A percentile compares a stretch with the other conserved stretches of the same genome.
These are phyloP conservation scores for Lethenteron reissneri DNA, from an alignment of 2,113 vertebrate genomes.

Conservation along the genomic window DNA sequence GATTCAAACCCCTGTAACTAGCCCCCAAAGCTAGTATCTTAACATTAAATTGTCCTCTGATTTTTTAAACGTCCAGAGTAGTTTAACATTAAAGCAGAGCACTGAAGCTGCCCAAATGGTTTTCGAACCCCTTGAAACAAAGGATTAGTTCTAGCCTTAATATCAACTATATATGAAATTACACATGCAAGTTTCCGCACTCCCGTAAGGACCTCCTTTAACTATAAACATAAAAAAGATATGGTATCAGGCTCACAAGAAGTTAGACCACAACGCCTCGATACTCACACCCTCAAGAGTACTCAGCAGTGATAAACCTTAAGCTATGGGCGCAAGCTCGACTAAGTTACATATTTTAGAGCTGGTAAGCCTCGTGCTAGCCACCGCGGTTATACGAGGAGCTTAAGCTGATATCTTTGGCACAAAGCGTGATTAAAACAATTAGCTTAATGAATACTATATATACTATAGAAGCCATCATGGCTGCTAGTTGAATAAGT, in stretches of 20 bases:
- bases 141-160: too few relatives aligned
- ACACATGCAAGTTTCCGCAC: background rate
- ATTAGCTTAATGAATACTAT: background rate
- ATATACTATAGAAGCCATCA: constrained; percentile 10
- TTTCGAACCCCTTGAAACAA: too few relatives aligned
- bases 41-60: too few relatives aligned
- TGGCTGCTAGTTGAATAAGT: constrained; percentile 12
- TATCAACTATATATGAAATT: background rate
- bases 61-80: too few relatives aligned
- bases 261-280: background rate
- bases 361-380: constrained; percentile 5
- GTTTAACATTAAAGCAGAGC: too few relatives aligned
- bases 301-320: constrained; percentile 7
- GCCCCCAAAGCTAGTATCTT: too few relatives aligned
- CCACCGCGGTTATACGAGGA: constrained; percentile 8
- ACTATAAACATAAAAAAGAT: background rate
- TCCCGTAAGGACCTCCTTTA: background rate
- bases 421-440: constrained; percentile 15
- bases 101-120: too few relatives aligned
- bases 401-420: background rate
- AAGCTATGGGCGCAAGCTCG: background rate
- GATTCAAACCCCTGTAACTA: too few relatives aligned
- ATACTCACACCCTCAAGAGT: background rate
- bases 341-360: background rate
- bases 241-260: background rate